Conservation (phyloP, 2,113 vertebrate genomes). For the Anhinga rufa region DNA sequence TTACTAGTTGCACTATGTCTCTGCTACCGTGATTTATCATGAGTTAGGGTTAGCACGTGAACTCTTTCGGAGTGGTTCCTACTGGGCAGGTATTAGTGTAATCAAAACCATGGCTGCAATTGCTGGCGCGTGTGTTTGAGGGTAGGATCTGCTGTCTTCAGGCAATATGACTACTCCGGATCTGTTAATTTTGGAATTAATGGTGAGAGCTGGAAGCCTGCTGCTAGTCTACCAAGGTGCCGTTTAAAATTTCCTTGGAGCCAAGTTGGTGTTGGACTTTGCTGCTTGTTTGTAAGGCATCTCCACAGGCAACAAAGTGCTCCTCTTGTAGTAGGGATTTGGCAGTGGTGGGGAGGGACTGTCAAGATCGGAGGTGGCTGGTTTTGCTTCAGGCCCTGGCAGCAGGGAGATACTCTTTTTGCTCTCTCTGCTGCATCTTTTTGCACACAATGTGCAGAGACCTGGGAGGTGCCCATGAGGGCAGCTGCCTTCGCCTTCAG, state of each 20-base stretch:
- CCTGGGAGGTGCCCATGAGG: not conserved
- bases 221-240: not conserved
- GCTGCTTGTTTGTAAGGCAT: not conserved
- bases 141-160: not conserved
- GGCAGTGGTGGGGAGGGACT: not conserved
- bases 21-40: not conserved
- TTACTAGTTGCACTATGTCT: not conserved
- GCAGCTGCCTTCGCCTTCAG: not conserved
- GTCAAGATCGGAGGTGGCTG: not conserved
- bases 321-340: not conserved
- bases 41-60: not conserved
- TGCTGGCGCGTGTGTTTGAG: rapidly evolving
- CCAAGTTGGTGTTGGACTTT: not conserved
- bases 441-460: not conserved
- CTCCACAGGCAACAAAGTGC: not conserved
- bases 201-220: not conserved
- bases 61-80: not conserved
- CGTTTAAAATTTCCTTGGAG: not conserved
- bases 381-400: not conserved
- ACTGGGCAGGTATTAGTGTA: not conserved
- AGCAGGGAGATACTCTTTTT: not conserved
- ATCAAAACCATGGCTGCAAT: not conserved
- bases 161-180: not conserved
- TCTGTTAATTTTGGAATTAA: not conserved
- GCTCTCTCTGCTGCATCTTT: not conserved